A percentile compares a stretch with the other conserved stretches of the same genome.
These are phyloP conservation scores for Hydra vulgaris DNA, from an alignment of 30 jellyfish, hydroid and myxozoan genomes.

Conservation along the genomic window DNA sequence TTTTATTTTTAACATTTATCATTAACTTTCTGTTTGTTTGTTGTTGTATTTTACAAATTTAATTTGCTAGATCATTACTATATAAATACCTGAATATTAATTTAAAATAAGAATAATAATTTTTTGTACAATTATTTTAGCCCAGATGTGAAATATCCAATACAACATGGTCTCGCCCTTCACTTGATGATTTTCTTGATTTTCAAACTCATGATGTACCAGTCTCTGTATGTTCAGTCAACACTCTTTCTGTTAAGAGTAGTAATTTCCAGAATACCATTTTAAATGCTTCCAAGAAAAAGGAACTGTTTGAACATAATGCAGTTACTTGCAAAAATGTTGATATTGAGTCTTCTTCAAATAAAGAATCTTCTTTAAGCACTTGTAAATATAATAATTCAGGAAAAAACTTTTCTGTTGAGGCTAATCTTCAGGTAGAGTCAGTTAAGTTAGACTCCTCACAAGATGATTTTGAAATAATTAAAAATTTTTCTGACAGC, in stretches of 20 bases:
- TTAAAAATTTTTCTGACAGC: not conserved
- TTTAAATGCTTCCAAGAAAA: conserved; percentile 8
- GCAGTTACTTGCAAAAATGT: not conserved
- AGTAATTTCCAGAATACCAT: not conserved
- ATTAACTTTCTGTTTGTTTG: no score
- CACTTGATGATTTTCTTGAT: conserved; percentile 67
- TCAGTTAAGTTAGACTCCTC: not conserved
- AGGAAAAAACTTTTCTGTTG: not conserved
- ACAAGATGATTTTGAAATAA: not conserved
- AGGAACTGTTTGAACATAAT: not conserved
- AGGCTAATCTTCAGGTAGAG: not conserved
- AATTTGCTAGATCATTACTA: not conserved
- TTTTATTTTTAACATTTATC: no score
- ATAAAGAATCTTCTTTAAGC: not conserved
- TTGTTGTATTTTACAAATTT: no score
- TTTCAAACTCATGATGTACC: conserved; percentile 6
- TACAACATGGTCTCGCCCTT: conserved; percentile 60
- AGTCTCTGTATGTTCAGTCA: not conserved
- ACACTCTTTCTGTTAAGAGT: not conserved
- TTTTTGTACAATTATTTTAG: conserved; percentile 23
- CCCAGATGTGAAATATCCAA: conserved; percentile 71
- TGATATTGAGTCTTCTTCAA: not conserved
- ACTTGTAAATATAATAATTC: not conserved
- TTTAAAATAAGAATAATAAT: no score
- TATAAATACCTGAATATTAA: no score